A percentile compares a stretch with the other conserved stretches of the same genome.
Conservation (phyloP, 2,797 vertebrate genomes). For the Lepidocolaptes lacrymiger region DNA sequence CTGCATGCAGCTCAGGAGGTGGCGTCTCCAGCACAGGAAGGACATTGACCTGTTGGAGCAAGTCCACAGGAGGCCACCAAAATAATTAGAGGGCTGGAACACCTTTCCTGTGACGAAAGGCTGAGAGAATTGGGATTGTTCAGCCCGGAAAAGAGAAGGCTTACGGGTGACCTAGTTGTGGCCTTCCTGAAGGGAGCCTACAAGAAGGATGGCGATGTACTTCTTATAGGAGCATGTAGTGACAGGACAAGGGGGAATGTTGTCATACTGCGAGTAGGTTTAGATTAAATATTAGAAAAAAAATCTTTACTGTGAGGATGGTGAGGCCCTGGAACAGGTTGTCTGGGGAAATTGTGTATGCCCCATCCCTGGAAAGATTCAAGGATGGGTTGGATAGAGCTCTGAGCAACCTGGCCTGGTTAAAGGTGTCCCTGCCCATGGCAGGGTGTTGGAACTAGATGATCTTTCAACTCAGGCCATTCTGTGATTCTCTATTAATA, state of each 20-base stretch:
- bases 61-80: not conserved
- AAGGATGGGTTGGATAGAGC: not conserved
- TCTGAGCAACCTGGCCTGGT: not conserved
- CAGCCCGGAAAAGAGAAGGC: not conserved
- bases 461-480: not conserved
- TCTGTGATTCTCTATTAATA: not conserved
- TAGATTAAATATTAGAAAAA: not conserved
- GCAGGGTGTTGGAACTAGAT: not conserved
- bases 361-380: not conserved
- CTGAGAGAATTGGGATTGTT: not conserved
- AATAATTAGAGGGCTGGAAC: not conserved
- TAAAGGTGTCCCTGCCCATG: accelerated
- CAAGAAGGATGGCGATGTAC: not conserved
- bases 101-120: not conserved
- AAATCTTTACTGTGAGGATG: not conserved
- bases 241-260: not conserved
- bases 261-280: not conserved
- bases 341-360: not conserved
- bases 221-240: not conserved
- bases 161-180: not conserved
- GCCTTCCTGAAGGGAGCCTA: not conserved
- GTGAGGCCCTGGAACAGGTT: not conserved
- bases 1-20: not conserved
- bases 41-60: not conserved
- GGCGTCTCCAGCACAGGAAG: too few species aligned